Base-by-base conservation (phyloP, 1,140 invertebrate species). In the Meloidogyne chitwoodi region DNA sequence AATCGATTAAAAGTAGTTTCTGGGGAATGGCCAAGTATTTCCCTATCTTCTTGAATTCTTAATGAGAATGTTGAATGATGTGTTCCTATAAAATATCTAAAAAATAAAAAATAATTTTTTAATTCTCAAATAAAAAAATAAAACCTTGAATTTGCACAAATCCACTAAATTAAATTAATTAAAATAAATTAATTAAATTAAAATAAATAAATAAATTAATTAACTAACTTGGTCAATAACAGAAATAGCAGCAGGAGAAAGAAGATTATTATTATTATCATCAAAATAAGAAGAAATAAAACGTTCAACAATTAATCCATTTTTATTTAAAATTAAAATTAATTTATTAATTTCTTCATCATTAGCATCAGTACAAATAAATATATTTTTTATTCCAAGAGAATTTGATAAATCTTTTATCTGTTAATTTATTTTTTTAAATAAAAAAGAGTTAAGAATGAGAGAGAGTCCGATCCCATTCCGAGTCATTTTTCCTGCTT, bases 61-160 rank as follows among this genome's bases (percentile, higher is more conserved):
- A 93, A 96, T 16, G 94, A 93, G 88, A 96, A 98, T 29, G 96
- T 98, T 78, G 95, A 98, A 85, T 94, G 93, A 85, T 92, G 90
- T 0, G 93, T 94, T 34, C 96, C 95, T 79, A 96, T 91, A 87
- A 96, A 95, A 89, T 87, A 92, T 90, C 31, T 68, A 24, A 14
- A 68, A 22, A 8, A 22, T n/a, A 12, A 24, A 24, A 41, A 24
- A 2, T n/a, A n/a, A 68, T 66, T 16, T 66, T 4, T 29, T 31
- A 3, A 31, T 3, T 31, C 6, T 31, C 2, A 38, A 8, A 8
- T 8, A n/a, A 24, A 38, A 24, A 67, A 16, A 67, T 22, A 38
- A 19, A 61, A 27, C 34, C 91, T 90, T 6, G 93, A 92, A 88
- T 93, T 91, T 0, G 94, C 92, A 89, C 93, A 95, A 79, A 98